A percentile compares a stretch with the other conserved stretches of the same genome.
phyloP scores from a whole-genome alignment of 2,113 vertebrate genomes.

The Rhadina sibilatrix region DNA sequence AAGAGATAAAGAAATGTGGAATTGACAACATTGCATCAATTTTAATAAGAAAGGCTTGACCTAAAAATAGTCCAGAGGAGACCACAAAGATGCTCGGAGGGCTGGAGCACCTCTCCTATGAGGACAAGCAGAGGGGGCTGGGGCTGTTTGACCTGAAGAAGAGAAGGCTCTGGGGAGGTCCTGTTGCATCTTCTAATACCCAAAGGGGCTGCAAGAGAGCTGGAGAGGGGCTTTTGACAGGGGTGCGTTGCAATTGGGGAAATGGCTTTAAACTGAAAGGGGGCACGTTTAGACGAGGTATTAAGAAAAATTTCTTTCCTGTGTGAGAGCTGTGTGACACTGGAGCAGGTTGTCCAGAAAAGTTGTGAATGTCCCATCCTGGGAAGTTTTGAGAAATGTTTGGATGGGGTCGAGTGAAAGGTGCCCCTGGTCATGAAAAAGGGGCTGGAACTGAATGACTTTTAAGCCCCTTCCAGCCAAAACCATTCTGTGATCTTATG shows the following conservation, averaged over 20 bases:
- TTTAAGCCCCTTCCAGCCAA: background rate
- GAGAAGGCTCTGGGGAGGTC: background rate
- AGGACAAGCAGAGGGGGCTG: background rate
- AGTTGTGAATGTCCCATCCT: background rate
- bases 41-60: background rate
- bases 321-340: background rate
- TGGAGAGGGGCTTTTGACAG: background rate
- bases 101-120: background rate
- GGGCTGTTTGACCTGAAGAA: background rate
- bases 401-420: background rate
- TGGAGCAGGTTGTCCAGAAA: background rate
- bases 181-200: background rate
- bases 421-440: background rate
- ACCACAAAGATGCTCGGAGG: background rate
- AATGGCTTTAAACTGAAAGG: background rate
- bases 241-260: rapidly evolving
- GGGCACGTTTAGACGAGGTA: rapidly evolving
- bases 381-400: background rate
- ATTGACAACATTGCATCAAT: background rate
- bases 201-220: background rate
- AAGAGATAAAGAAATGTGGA: background rate
- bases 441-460: background rate
- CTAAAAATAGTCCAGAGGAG: background rate
- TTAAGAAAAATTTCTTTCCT: background rate
- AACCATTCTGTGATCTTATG: background rate